A percentile compares a stretch with the other conserved stretches of the same genome.
Evolutionary conservation across 2,888 invertebrate genomes (phyloP).

Genomic region (Chymomyza fuscimana): DNA sequence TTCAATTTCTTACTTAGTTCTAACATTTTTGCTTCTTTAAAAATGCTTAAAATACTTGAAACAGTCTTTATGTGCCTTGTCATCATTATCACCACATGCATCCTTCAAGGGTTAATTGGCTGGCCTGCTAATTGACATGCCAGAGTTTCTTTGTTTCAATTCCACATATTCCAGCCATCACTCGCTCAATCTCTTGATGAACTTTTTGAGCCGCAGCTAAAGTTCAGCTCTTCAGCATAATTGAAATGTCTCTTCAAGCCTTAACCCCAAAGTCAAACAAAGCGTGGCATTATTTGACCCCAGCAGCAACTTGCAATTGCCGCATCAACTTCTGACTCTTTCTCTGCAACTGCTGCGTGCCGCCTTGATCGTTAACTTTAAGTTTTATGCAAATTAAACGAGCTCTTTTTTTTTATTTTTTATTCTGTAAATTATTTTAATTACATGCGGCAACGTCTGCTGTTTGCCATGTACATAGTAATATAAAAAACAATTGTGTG

Average conservation of each 20-base stretch:
- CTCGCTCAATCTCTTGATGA: not conserved
- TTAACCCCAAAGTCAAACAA: conserved; percentile 10
- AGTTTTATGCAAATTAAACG: not conserved
- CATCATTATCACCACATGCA: not conserved
- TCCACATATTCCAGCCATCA: not conserved
- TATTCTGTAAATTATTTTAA: not conserved
- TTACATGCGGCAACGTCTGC: not conserved
- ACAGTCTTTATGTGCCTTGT: not conserved
- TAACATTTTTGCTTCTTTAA: too few species aligned
- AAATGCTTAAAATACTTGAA: not conserved
- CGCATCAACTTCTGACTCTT: not conserved
- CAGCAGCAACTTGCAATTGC: not conserved
- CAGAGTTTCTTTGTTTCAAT: not conserved
- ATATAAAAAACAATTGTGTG: not conserved
- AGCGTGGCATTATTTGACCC: not conserved
- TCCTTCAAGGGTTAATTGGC: not conserved
- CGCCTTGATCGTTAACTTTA: not conserved
- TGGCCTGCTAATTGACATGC: not conserved
- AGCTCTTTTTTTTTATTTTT: not conserved
- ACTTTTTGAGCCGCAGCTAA: not conserved
- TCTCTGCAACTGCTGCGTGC: not conserved
- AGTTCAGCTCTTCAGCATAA: not conserved
- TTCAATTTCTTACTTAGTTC: too few species aligned
- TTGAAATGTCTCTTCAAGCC: not conserved
- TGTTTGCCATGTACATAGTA: not conserved